These are phyloP conservation scores for Ctena decussata DNA, from an alignment of 2,888 invertebrate species.

Conservation along the genomic window DNA sequence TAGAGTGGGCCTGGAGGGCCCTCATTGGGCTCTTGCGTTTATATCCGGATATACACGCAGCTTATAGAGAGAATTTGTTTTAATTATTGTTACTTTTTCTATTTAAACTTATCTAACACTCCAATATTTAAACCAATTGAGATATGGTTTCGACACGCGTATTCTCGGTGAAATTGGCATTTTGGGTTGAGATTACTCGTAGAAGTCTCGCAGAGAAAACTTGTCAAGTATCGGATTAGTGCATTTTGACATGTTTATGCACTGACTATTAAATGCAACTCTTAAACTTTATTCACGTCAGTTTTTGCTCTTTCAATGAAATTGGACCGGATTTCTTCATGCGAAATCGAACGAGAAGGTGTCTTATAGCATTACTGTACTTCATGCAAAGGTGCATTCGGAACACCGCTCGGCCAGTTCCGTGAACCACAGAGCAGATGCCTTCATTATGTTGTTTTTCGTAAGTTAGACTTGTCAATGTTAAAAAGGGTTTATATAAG, in stretches of 20 bases:
- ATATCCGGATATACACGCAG: slow-evolving; percentile 45
- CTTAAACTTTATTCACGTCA: background rate
- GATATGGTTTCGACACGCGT: slow-evolving; percentile 31
- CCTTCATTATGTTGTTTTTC: no score
- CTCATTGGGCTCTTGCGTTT: background rate
- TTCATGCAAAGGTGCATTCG: no score
- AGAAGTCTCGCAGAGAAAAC: slow-evolving; percentile 53
- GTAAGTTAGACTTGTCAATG: no score
- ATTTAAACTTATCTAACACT: slow-evolving; percentile 65
- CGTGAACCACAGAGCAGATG: no score
- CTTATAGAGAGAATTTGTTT: slow-evolving; percentile 50
- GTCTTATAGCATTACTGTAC: no score
- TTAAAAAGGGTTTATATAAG: no score
- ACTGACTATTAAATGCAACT: background rate
- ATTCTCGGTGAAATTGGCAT: slow-evolving; percentile 60
- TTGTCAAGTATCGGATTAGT: slow-evolving; percentile 72
- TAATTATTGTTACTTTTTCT: slow-evolving; percentile 72
- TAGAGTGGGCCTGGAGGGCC: background rate
- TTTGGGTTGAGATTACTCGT: slow-evolving; percentile 39
- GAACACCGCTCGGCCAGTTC: no score
- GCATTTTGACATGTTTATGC: slow-evolving; percentile 77
- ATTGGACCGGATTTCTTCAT: no score
- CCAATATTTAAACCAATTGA: slow-evolving; percentile 50
- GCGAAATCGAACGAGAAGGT: no score
- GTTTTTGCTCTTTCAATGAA: no score